These are phyloP conservation scores for Panurus biarmicus DNA, from an alignment of 2,113 vertebrate genomes.

Conservation along the genomic window DNA sequence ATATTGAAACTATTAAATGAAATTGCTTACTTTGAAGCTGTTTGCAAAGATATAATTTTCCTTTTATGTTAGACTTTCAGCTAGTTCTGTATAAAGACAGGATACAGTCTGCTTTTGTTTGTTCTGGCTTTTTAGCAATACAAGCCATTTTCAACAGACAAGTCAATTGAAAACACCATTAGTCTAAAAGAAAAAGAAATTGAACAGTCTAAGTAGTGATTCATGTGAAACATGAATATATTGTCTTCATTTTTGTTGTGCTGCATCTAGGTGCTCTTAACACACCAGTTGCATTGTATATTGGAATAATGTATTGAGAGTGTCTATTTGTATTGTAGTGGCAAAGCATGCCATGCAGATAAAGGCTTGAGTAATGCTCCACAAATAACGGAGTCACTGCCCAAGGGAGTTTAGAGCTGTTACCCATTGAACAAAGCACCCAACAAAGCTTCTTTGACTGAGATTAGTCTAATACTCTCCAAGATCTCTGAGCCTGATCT, in stretches of 20 bases:
- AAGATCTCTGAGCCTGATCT: background rate
- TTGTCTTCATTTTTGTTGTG: background rate
- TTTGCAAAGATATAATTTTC: constrained; percentile 77
- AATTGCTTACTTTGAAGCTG: constrained; percentile 68
- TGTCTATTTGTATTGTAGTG: background rate
- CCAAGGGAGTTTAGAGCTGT: background rate
- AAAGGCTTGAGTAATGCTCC: background rate
- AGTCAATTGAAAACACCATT: constrained; percentile 69
- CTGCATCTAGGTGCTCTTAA: background rate
- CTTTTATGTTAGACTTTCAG: constrained; percentile 76
- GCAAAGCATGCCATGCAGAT: background rate
- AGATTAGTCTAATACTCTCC: background rate
- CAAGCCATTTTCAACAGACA: constrained; percentile 70
- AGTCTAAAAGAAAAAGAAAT: constrained; percentile 62
- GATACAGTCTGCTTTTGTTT: constrained; percentile 73
- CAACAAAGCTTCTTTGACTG: background rate
- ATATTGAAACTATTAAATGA: background rate
- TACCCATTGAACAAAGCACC: background rate
- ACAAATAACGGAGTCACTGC: background rate
- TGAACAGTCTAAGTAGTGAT: background rate
- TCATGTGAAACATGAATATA: background rate
- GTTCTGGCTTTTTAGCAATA: constrained; percentile 63
- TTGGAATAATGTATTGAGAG: background rate
- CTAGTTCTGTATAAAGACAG: constrained; percentile 75
- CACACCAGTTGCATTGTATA: background rate